Percentiles rank a stretch among this genome's conserved stretches.
Conservation (phyloP, 2,797 vertebrate species). For the Propithecus deckenii region DNA sequence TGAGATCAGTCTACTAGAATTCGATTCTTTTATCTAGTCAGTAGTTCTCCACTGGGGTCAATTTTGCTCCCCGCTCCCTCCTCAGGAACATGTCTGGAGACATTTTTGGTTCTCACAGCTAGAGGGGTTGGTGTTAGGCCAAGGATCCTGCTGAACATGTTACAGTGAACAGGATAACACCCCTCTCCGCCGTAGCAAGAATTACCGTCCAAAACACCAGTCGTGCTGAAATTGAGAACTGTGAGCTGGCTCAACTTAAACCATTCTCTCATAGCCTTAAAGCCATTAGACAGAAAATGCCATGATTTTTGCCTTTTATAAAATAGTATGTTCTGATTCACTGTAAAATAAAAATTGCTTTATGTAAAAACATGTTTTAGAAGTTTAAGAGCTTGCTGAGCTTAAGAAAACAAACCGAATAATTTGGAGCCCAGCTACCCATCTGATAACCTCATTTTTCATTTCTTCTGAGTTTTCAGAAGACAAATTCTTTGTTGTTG, state of each 20-base stretch:
- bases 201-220: neutral
- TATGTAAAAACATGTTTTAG: neutral
- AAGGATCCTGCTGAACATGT: neutral
- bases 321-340: neutral
- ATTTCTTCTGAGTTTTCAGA: neutral
- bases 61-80: neutral
- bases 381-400: neutral
- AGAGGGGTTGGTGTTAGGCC: neutral
- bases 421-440: neutral
- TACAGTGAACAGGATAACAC: neutral
- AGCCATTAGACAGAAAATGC: neutral
- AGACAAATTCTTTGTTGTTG: neutral
- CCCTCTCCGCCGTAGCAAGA: neutral
- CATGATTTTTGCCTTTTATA: conserved; percentile 10
- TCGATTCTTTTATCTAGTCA: neutral
- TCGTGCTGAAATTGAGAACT: neutral
- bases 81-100: neutral
- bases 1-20: neutral
- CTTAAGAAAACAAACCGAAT: neutral
- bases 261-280: neutral
- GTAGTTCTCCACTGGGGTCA: neutral
- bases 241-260: neutral
- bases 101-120: neutral
- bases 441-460: neutral
- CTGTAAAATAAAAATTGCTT: neutral